Conservation (phyloP, 2,888 invertebrate genomes). For the Tupiocoris notatus region DNA sequence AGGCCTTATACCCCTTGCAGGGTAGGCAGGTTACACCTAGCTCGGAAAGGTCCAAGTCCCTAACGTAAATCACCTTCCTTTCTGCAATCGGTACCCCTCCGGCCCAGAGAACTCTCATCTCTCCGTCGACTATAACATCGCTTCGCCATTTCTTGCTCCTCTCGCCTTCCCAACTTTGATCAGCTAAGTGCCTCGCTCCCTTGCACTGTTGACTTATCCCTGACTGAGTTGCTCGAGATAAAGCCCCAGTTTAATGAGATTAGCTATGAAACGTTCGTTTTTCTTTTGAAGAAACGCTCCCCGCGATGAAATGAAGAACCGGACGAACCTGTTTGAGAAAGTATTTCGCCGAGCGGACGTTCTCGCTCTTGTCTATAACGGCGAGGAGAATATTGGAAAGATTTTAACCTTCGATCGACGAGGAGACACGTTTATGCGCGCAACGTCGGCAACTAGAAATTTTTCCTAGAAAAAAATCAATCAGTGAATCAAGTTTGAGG, state of each 20-base stretch:
- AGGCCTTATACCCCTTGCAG: not conserved
- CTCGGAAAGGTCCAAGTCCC: not conserved
- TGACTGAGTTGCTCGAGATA: slow-evolving; percentile 16
- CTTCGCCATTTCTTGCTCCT: not conserved
- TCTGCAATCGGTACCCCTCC: not conserved
- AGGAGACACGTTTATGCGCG: too few species aligned
- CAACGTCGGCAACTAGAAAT: too few species aligned
- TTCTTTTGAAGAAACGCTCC: not conserved
- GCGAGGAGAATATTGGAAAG: too few species aligned
- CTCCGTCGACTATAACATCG: not conserved
- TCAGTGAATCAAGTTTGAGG: too few species aligned
- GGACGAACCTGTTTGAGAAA: not conserved
- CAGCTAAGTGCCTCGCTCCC: slow-evolving; percentile 24
- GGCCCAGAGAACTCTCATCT: not conserved
- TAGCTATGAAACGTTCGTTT: slow-evolving; percentile 3
- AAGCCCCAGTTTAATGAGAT: slow-evolving; percentile 25
- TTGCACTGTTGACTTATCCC: slow-evolving; percentile 27
- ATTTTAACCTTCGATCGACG: too few species aligned
- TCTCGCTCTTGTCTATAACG: too few species aligned
- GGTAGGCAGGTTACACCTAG: not conserved
- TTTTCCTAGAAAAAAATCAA: too few species aligned
- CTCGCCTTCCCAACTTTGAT: slow-evolving; percentile 7
- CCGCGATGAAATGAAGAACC: not conserved
- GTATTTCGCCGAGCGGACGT: too few species aligned
- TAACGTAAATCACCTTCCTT: not conserved